Conservation (phyloP, 37 sponge, comb jelly and placozoan genomes). For the Lycopodina hypogea region DNA sequence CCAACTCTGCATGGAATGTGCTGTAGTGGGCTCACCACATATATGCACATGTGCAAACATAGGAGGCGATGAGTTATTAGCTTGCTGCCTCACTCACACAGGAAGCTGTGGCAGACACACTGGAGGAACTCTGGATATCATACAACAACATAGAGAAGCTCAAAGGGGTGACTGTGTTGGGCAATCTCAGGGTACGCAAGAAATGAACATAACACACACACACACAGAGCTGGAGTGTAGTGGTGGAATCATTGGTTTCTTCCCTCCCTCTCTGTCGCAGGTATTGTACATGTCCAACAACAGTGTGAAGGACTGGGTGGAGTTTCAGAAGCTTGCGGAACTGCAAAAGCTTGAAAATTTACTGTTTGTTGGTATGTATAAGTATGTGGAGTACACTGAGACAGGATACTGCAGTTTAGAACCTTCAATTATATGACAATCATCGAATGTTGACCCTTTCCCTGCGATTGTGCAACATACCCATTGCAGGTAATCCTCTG, state of each 20-base stretch:
- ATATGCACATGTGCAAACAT: no score
- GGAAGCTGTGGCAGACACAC: constrained; percentile 92
- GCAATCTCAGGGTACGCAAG: constrained; percentile 75
- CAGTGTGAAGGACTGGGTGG: constrained; percentile 96
- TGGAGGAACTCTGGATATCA: constrained; percentile 97
- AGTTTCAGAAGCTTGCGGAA: constrained; percentile 90
- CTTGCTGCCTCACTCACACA: no score
- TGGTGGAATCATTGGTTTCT: no score
- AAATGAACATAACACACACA: not conserved
- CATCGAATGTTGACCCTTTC: not conserved
- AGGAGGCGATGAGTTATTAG: no score
- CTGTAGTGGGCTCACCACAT: no score
- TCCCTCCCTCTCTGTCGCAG: constrained; percentile 14
- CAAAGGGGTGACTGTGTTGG: constrained; percentile 88
- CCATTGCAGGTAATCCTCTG: constrained; percentile 80
- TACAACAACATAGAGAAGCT: constrained; percentile 96
- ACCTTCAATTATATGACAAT: not conserved
- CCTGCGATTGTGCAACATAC: no score
- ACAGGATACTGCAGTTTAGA: no score
- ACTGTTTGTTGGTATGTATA: constrained; percentile 85
- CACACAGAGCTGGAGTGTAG: not conserved
- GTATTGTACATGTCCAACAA: constrained; percentile 98
- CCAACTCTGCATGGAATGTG: no score
- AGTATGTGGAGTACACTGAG: not conserved
- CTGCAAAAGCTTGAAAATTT: constrained; percentile 83